phyloP scores from a whole-genome alignment of 92 coral and sea anemone species.

The Porites lobata region DNA sequence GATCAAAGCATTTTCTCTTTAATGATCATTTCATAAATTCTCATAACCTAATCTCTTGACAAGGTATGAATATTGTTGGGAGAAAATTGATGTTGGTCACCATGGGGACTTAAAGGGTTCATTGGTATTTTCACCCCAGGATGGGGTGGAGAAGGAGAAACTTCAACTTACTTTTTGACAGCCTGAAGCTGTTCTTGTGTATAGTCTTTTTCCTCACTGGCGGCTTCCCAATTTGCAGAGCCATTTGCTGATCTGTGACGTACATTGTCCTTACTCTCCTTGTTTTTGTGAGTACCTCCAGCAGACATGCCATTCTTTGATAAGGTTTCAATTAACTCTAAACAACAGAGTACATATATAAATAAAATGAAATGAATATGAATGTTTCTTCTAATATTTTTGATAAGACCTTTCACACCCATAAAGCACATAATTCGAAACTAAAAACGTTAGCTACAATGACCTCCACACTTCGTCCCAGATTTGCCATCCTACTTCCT shows the following conservation, averaged over 20 bases:
- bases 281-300: slow-evolving; percentile 29
- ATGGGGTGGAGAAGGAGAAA: background rate
- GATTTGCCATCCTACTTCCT: too few relatives aligned
- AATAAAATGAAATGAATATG: background rate
- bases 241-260: slow-evolving; percentile 67
- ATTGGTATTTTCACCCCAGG: background rate
- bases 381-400: too few relatives aligned
- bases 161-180: slow-evolving; percentile 79
- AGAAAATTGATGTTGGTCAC: too few relatives aligned
- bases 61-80: too few relatives aligned
- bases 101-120: background rate
- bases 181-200: slow-evolving; percentile 92
- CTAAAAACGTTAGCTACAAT: too few relatives aligned
- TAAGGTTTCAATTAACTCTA: slow-evolving; percentile 33
- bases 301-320: slow-evolving; percentile 73
- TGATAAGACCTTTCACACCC: too few relatives aligned
- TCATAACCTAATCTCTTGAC: too few relatives aligned
- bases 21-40: too few relatives aligned
- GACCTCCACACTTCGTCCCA: too few relatives aligned
- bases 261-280: slow-evolving; percentile 54
- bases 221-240: slow-evolving; percentile 42
- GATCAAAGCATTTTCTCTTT: too few relatives aligned
- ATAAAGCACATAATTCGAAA: too few relatives aligned
- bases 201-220: slow-evolving; percentile 66
- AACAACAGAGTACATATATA: background rate